A percentile compares a stretch with the other conserved stretches of the same genome.
These are phyloP conservation scores for Chelmon rostratus DNA, from an alignment of 2,797 vertebrate species.

Conservation along the genomic window DNA sequence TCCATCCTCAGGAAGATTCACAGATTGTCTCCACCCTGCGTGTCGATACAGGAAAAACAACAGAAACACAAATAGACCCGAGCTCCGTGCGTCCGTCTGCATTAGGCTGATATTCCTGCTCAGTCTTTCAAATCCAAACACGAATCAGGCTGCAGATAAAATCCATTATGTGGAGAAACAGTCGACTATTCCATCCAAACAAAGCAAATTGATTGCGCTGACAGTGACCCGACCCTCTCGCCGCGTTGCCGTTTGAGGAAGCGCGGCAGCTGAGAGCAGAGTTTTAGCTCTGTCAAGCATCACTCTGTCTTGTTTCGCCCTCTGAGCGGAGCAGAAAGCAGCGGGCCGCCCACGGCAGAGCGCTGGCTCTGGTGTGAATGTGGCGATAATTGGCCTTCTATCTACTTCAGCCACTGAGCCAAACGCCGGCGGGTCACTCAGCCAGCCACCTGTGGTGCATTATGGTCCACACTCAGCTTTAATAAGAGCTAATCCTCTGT, in stretches of 20 bases:
- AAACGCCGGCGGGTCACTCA: conserved; percentile 55
- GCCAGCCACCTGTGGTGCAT: conserved; percentile 72
- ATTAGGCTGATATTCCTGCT: background rate
- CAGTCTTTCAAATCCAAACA: background rate
- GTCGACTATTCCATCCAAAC: background rate
- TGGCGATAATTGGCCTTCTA: conserved; percentile 66
- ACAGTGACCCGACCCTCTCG: background rate
- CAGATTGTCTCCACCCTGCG: background rate
- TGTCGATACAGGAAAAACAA: background rate
- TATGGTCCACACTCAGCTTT: conserved; percentile 66
- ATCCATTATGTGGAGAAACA: background rate
- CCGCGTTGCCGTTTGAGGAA: conserved; percentile 3
- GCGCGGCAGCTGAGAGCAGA: conserved; percentile 39
- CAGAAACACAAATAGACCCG: background rate
- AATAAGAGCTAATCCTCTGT: conserved; percentile 68
- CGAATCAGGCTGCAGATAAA: background rate
- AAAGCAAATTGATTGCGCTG: background rate
- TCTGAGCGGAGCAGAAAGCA: conserved; percentile 30
- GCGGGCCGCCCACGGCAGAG: conserved; percentile 29
- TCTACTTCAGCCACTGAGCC: conserved; percentile 62
- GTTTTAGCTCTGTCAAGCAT: conserved; percentile 40
- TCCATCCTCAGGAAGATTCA: background rate
- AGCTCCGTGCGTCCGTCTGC: background rate
- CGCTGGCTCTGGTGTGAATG: conserved; percentile 45
- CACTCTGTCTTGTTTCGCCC: conserved; percentile 40